A percentile compares a stretch with the other conserved stretches of the same genome.
These are phyloP conservation scores for Geothlypis trichas DNA, from an alignment of 2,113 vertebrate species.

Conservation along the genomic window DNA sequence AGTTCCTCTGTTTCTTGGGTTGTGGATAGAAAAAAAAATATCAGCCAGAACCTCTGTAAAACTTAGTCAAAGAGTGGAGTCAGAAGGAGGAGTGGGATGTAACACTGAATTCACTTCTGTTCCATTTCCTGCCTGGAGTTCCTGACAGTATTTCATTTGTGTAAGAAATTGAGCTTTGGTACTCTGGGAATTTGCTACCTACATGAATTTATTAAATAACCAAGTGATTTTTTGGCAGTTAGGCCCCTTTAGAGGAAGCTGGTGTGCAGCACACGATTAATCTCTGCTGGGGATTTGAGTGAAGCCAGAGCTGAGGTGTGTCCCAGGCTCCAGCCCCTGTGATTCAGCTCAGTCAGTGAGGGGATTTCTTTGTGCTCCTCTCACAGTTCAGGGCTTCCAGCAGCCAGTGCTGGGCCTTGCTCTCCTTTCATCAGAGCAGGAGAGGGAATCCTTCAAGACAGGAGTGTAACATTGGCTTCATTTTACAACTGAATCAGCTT, in stretches of 20 bases:
- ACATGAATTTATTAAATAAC: background rate
- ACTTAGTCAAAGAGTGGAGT: background rate
- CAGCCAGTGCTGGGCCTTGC: background rate
- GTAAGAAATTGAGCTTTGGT: background rate
- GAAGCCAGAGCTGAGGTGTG: background rate
- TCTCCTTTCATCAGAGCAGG: background rate
- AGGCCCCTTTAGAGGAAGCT: background rate
- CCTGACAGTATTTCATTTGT: background rate
- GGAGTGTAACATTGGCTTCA: background rate
- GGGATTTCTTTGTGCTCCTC: background rate
- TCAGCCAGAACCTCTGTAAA: background rate
- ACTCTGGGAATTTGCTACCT: background rate
- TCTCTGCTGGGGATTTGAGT: background rate
- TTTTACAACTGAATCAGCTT: constrained; percentile 7
- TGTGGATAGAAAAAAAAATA: background rate
- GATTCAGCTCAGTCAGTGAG: background rate
- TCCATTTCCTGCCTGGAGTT: background rate
- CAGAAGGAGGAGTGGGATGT: background rate
- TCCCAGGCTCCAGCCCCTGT: background rate
- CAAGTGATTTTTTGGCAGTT: background rate
- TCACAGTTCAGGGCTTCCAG: background rate
- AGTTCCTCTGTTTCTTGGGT: background rate
- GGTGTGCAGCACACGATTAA: background rate
- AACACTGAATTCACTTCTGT: background rate
- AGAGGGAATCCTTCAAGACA: background rate